Conservation (phyloP, 2,797 vertebrate genomes). For the Sebastolobus alascanus region DNA sequence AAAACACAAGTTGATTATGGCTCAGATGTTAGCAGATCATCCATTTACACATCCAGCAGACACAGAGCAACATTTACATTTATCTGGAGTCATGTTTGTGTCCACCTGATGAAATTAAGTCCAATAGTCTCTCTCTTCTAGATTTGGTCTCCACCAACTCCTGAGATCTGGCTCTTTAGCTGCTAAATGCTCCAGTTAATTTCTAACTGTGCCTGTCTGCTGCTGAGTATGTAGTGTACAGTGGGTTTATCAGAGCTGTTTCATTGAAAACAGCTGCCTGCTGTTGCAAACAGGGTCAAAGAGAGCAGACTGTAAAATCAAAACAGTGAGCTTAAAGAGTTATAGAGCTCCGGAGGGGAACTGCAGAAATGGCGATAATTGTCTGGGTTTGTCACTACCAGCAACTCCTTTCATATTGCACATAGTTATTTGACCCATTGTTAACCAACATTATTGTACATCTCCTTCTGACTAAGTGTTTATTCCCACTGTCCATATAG, state of each 20-base stretch:
- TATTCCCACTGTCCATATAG: too few species aligned
- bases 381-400: too few species aligned
- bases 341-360: not conserved
- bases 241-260: not conserved
- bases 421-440: too few species aligned
- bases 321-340: not conserved
- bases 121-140: not conserved
- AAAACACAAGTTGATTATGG: not conserved
- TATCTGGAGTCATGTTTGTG: not conserved
- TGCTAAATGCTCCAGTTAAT: not conserved
- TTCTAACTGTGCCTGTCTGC: not conserved
- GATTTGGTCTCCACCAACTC: too few species aligned
- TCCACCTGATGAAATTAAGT: not conserved
- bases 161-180: too few species aligned
- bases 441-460: too few species aligned
- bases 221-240: not conserved
- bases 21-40: not conserved
- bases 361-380: not conserved
- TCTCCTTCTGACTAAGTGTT: too few species aligned
- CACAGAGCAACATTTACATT: not conserved
- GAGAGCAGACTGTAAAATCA: not conserved
- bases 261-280: not conserved
- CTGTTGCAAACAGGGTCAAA: not conserved
- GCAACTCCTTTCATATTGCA: too few species aligned
- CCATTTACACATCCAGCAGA: not conserved